Evolutionary conservation across 2,888 invertebrate species (phyloP).

Genomic region (Erebia epiphron): DNA sequence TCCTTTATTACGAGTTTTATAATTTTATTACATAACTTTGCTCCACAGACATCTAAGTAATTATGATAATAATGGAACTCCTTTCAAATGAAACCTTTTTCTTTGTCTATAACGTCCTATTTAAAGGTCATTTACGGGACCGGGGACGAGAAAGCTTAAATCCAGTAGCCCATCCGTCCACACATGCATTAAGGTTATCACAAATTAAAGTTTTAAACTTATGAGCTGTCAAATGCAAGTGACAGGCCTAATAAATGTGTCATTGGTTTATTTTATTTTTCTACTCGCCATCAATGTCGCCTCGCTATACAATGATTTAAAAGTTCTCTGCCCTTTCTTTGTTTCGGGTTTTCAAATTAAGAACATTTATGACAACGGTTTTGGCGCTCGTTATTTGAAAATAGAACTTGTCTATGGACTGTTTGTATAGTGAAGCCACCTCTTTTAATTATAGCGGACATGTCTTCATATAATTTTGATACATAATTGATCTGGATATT

Average conservation of each 20-base stretch:
- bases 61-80: conserved; percentile 15
- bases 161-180: conserved; percentile 67
- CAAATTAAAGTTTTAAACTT: conserved; percentile 74
- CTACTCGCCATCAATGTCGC: conserved; percentile 69
- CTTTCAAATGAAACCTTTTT: conserved; percentile 23
- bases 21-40: conserved; percentile 1
- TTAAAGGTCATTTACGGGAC: conserved; percentile 48
- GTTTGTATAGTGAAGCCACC: conserved; percentile 16
- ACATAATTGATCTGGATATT: neutral
- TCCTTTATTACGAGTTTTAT: neutral
- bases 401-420: conserved; percentile 36
- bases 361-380: conserved; percentile 44
- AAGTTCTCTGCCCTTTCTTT: conserved; percentile 81
- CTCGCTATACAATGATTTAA: conserved; percentile 74
- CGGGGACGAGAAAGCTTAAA: conserved; percentile 72
- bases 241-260: conserved; percentile 80
- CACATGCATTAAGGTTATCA: conserved; percentile 74
- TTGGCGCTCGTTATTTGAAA: conserved; percentile 41
- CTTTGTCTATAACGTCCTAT: conserved; percentile 38
- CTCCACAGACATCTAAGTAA: neutral
- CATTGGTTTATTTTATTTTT: conserved; percentile 62
- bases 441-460: conserved; percentile 51
- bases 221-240: conserved; percentile 75
- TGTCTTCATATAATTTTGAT: conserved; percentile 40
- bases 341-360: conserved; percentile 63